A percentile compares a stretch with the other conserved stretches of the same genome.
phyloP scores from a whole-genome alignment of 2,888 invertebrate genomes.

The Drosophila melanocephala region DNA sequence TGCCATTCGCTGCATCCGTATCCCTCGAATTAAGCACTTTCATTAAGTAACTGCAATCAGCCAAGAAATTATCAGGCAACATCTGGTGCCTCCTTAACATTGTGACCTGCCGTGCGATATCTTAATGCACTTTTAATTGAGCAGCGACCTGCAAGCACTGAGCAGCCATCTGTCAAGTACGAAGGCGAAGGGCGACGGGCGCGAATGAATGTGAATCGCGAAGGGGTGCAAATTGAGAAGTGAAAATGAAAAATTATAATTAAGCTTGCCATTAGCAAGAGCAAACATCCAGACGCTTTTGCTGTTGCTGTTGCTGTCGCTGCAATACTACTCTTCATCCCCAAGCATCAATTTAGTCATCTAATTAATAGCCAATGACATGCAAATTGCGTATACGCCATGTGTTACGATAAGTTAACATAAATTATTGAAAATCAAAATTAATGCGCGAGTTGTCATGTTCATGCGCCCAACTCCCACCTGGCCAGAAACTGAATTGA shows the following conservation, averaged over 20 bases:
- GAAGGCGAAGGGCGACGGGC: conserved; percentile 2
- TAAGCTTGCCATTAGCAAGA: conserved; percentile 63
- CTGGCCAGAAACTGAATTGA: conserved; percentile 46
- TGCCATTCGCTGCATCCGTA: conserved; percentile 36
- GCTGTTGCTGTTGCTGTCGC: conserved; percentile 16
- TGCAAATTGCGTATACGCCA: conserved; percentile 66
- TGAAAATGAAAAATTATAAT: conserved; percentile 68
- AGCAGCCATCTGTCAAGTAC: conserved; percentile 44
- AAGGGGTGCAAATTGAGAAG: conserved; percentile 58
- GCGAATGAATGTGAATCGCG: not conserved
- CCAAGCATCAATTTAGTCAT: conserved; percentile 16
- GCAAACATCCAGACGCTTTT: conserved; percentile 37
- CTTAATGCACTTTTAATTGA: conserved; percentile 80
- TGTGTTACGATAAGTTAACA: conserved; percentile 72
- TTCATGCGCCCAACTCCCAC: conserved; percentile 49
- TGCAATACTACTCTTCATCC: not conserved
- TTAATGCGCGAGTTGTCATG: conserved; percentile 75
- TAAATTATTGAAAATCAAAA: conserved; percentile 77
- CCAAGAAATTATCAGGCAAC: conserved; percentile 62
- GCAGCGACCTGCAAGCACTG: conserved; percentile 45
- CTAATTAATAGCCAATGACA: conserved; percentile 49
- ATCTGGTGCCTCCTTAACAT: conserved; percentile 66
- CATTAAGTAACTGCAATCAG: conserved; percentile 78
- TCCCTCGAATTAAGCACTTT: conserved; percentile 68
- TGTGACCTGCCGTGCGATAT: conserved; percentile 50